Percentiles rank a stretch among this genome's conserved stretches.
Evolutionary conservation across 2,797 vertebrate species (phyloP).

Genomic region (Lemur catta): DNA sequence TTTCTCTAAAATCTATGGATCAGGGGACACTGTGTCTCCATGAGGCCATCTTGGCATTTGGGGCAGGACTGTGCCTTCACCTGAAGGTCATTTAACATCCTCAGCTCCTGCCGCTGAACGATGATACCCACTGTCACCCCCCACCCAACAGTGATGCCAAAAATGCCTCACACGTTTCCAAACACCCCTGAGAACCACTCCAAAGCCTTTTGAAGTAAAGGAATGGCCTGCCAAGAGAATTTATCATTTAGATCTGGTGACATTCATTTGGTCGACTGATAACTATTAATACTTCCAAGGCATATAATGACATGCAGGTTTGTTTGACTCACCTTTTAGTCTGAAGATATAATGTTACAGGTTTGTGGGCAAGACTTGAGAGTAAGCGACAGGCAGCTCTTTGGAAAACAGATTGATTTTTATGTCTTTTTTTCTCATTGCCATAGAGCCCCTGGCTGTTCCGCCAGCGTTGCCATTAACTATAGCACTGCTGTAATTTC

Average conservation of each 20-base stretch:
- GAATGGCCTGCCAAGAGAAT: constrained; percentile 3
- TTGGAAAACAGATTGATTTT: neutral
- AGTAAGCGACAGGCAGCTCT: neutral
- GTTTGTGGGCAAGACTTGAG: neutral
- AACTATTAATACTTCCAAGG: neutral
- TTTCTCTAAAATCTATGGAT: neutral
- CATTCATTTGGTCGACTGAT: neutral
- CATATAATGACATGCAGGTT: neutral
- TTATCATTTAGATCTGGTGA: neutral
- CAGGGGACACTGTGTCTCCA: neutral
- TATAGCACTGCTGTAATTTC: neutral
- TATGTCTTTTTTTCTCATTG: neutral
- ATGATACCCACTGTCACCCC: neutral
- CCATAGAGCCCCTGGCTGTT: neutral
- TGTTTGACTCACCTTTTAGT: neutral
- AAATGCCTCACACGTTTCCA: neutral
- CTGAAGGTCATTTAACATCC: neutral
- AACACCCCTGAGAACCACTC: neutral
- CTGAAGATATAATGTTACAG: constrained; percentile 9
- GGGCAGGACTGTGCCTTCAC: neutral
- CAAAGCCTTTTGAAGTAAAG: neutral
- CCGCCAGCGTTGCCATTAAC: neutral
- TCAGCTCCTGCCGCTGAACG: neutral
- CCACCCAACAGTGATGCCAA: neutral
- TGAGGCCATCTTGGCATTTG: neutral